Evolutionary conservation across 1,140 invertebrate species (phyloP).

Genomic region (Pygmarrhopalites habei): DNA sequence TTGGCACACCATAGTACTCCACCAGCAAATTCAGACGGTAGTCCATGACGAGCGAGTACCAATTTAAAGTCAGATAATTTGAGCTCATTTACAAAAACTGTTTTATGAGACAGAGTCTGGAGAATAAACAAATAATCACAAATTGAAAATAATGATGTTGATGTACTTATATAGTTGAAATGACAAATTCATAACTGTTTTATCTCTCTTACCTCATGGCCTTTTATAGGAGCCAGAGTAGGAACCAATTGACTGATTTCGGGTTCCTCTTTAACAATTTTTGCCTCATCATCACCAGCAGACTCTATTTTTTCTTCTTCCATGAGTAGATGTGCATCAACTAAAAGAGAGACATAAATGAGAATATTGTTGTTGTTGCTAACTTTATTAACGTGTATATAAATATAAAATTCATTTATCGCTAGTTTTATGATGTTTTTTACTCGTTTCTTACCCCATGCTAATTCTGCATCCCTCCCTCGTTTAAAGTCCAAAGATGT

Average conservation of each 20-base stretch:
- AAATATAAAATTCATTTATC: too few species aligned
- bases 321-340: conserved; percentile 59
- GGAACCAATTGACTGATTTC: conserved; percentile 28
- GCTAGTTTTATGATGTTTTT: too few species aligned
- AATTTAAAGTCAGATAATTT: conserved; percentile 95
- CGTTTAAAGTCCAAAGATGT: conserved; percentile 77
- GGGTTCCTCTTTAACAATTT: conserved; percentile 22
- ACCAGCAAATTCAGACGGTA: conserved; percentile 85
- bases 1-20: conserved; percentile 94
- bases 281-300: conserved; percentile 18
- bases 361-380: too few species aligned
- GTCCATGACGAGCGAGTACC: conserved; percentile 77
- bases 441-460: too few species aligned
- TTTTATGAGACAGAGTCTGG: conserved; percentile 65
- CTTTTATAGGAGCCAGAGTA: conserved; percentile 26
- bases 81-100: conserved; percentile 89
- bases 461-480: conserved; percentile 78
- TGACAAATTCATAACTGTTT: not conserved
- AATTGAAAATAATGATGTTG: conserved; percentile 16
- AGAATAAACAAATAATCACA: conserved; percentile 31
- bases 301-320: conserved; percentile 10
- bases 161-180: too few species aligned
- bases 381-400: too few species aligned
- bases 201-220: conserved; percentile 13
- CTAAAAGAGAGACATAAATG: too few species aligned